These are phyloP conservation scores for Hydraecia micacea DNA, from an alignment of 2,888 invertebrate genomes.

Conservation along the genomic window DNA sequence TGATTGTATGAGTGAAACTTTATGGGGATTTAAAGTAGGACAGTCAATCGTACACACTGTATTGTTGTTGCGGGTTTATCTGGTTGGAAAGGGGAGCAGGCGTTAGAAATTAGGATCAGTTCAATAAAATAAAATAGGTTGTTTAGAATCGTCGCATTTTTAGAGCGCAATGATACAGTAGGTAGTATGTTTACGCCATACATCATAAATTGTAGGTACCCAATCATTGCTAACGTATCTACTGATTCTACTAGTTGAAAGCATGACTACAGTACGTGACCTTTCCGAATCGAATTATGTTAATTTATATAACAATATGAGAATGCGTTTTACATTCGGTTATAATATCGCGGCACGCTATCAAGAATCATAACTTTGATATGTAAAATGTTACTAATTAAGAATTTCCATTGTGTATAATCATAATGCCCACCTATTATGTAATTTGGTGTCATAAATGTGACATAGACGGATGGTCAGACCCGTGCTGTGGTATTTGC, in stretches of 20 bases:
- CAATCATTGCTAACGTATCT: conserved; percentile 15
- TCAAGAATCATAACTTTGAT: conserved; percentile 31
- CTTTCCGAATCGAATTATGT: conserved; percentile 38
- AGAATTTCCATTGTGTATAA: conserved; percentile 13
- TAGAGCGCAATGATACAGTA: not conserved
- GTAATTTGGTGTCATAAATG: not conserved
- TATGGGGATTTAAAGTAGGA: conserved; percentile 28
- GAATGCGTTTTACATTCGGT: conserved; percentile 26
- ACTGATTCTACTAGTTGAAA: conserved; percentile 11
- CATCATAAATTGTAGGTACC: not conserved
- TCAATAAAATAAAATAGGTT: conserved; percentile 1
- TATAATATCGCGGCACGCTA: conserved; percentile 22
- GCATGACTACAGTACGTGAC: conserved; percentile 22
- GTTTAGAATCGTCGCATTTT: not conserved
- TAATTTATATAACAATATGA: conserved; percentile 36
- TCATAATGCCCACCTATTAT: conserved; percentile 11
- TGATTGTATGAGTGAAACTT: not conserved
- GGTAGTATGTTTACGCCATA: not conserved
- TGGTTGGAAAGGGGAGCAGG: conserved; percentile 15
- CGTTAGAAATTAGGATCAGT: conserved; percentile 22
- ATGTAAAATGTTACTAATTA: conserved; percentile 13
- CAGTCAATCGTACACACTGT: conserved; percentile 29
- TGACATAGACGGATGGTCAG: conserved; percentile 19
- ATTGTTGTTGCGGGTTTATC: not conserved
- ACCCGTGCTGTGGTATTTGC: conserved; percentile 29